These are phyloP conservation scores for Cremastinae sp. DNA, from an alignment of 2,888 invertebrate genomes.

Conservation along the genomic window DNA sequence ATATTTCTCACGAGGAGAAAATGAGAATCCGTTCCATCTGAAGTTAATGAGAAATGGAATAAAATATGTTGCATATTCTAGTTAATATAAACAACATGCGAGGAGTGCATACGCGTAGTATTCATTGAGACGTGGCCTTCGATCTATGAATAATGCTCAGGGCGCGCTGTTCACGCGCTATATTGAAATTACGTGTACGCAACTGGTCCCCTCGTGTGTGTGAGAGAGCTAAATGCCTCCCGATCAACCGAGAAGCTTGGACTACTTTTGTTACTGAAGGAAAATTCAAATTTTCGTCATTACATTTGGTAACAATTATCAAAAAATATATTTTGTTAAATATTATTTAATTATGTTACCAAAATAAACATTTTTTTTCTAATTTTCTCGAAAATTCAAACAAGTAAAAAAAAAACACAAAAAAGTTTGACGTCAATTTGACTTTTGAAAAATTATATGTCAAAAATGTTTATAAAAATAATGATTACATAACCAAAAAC, in stretches of 20 bases:
- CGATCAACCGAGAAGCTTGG: slow-evolving; percentile 24
- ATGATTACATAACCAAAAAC: too few relatives aligned
- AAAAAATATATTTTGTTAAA: too few relatives aligned
- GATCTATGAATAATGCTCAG: slow-evolving; percentile 46
- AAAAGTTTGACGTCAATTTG: too few relatives aligned
- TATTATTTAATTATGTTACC: too few relatives aligned
- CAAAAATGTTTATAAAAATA: too few relatives aligned
- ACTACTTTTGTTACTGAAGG: slow-evolving; percentile 49
- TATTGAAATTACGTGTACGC: slow-evolving; percentile 51
- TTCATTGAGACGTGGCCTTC: slow-evolving; percentile 49
- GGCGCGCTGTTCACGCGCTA: slow-evolving; percentile 41
- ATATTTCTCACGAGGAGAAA: slow-evolving; percentile 25
- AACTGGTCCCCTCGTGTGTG: slow-evolving; percentile 20
- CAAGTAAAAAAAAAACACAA: too few relatives aligned
- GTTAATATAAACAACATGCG: slow-evolving; percentile 4
- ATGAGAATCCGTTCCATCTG: too few relatives aligned
- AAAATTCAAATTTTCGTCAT: slow-evolving; percentile 21
- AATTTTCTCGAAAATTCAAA: too few relatives aligned
- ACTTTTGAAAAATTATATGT: too few relatives aligned
- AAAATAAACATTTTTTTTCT: too few relatives aligned
- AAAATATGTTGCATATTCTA: neutral
- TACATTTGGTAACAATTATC: too few relatives aligned
- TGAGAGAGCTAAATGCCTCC: slow-evolving; percentile 24
- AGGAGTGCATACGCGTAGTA: neutral
- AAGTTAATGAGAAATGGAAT: neutral